Conservation (phyloP, 2,113 vertebrate species). For the Montifringilla adamsi region DNA sequence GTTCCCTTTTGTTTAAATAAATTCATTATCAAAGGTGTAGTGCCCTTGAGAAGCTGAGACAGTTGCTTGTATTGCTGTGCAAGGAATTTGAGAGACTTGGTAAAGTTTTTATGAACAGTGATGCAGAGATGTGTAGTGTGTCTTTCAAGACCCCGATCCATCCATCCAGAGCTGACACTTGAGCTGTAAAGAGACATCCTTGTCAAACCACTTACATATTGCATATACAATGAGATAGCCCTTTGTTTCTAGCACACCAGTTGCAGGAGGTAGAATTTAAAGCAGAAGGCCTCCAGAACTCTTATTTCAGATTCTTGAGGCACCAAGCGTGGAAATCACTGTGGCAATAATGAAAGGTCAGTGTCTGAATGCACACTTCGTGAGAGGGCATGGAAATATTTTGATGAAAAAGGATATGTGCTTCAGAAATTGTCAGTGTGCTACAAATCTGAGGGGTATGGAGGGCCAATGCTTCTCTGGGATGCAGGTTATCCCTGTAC, state of each 20-base stretch:
- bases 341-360: neutral
- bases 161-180: slow-evolving; percentile 56
- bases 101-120: slow-evolving; percentile 42
- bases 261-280: slow-evolving; percentile 20
- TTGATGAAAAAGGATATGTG: neutral
- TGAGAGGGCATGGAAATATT: neutral
- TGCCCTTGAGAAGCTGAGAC: slow-evolving; percentile 64
- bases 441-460: neutral
- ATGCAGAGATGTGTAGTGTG: neutral
- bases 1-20: slow-evolving; percentile 37
- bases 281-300: slow-evolving; percentile 23
- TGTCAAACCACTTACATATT: slow-evolving; percentile 45
- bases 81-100: slow-evolving; percentile 55
- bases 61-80: slow-evolving; percentile 44
- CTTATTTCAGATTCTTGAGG: neutral
- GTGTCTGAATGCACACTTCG: neutral
- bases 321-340: neutral
- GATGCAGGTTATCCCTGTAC: neutral
- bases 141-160: slow-evolving; percentile 55
- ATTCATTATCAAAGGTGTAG: slow-evolving; percentile 65
- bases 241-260: slow-evolving; percentile 3
- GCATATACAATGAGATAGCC: slow-evolving; percentile 43
- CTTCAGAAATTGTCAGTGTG: neutral
- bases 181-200: slow-evolving; percentile 36
- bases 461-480: neutral